These are phyloP conservation scores for Drosophila birchii DNA, from an alignment of 2,888 invertebrate species.

Conservation along the genomic window DNA sequence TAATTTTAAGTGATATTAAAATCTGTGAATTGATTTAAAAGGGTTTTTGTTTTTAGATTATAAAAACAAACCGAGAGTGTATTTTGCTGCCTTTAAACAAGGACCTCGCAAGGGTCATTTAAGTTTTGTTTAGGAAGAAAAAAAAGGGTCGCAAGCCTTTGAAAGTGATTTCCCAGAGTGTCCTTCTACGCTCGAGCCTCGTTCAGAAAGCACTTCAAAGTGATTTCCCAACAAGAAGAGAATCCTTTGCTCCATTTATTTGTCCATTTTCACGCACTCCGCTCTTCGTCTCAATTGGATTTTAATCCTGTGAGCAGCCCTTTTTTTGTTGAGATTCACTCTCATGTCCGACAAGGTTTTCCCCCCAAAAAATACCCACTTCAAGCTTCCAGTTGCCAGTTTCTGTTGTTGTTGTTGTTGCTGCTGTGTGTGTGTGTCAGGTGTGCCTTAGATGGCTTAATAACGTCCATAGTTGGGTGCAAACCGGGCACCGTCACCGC, in stretches of 20 bases:
- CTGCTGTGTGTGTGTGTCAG: slow-evolving; percentile 40
- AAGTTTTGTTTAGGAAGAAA: slow-evolving; percentile 3
- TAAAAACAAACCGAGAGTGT: not conserved
- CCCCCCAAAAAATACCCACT: slow-evolving; percentile 13
- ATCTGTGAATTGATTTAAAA: not conserved
- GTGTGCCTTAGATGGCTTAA: slow-evolving; percentile 24
- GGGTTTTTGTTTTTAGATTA: not conserved
- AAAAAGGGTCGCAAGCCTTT: slow-evolving; percentile 16
- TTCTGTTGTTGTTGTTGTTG: slow-evolving; percentile 24
- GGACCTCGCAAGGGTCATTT: slow-evolving; percentile 2
- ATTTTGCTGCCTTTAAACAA: slow-evolving; percentile 1
- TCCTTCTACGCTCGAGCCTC: slow-evolving; percentile 26
- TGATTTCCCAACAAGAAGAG: slow-evolving; percentile 12
- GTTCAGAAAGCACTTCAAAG: slow-evolving; percentile 37
- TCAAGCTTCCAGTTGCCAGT: slow-evolving; percentile 18
- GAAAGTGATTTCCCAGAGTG: slow-evolving; percentile 37
- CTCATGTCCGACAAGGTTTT: slow-evolving; percentile 25
- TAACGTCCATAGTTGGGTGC: slow-evolving; percentile 72
- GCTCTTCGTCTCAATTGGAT: slow-evolving; percentile 37
- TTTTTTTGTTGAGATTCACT: slow-evolving; percentile 13
- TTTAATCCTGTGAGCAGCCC: slow-evolving; percentile 35
- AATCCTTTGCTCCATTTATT: slow-evolving; percentile 41
- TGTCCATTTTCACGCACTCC: slow-evolving; percentile 43
- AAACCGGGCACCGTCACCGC: slow-evolving; percentile 40
- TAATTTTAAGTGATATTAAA: not conserved